Conservation (phyloP, 2,113 vertebrate genomes). For the Ondatra zibethicus region DNA sequence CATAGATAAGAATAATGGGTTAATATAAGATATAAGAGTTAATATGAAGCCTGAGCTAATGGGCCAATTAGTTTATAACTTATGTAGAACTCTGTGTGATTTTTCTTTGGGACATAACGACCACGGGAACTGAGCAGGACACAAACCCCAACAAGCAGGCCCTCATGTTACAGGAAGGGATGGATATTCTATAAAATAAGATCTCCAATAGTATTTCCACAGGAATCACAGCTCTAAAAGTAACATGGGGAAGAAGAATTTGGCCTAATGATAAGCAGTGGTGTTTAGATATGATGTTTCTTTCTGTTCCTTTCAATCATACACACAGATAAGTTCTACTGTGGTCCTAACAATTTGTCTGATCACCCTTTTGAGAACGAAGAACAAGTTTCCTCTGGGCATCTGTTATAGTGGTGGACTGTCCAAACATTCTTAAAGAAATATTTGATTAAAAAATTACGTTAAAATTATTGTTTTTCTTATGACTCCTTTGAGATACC, state of each 20-base stretch:
- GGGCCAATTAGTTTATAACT: no score
- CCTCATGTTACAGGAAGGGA: no score
- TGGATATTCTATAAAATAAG: neutral
- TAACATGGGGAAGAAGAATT: neutral
- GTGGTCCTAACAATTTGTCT: neutral
- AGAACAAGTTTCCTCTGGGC: conserved; percentile 36
- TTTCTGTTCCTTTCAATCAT: neutral
- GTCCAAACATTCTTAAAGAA: conserved; percentile 25
- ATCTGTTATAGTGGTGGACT: neutral
- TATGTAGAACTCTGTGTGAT: no score
- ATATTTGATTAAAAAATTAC: neutral
- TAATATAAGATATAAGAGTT: no score
- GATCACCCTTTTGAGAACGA: conserved; percentile 22
- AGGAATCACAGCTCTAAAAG: neutral
- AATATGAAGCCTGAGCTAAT: no score
- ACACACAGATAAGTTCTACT: neutral
- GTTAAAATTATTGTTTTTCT: conserved; percentile 45
- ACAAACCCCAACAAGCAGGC: no score
- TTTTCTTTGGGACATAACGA: no score
- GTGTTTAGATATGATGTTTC: neutral
- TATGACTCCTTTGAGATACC: conserved; percentile 11
- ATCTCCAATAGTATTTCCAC: neutral
- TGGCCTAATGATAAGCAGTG: neutral
- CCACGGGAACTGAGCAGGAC: no score
- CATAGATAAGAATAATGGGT: no score